A percentile compares a stretch with the other conserved stretches of the same genome.
phyloP scores from a whole-genome alignment of 2,888 invertebrate genomes.

The Dryococelus australis region DNA sequence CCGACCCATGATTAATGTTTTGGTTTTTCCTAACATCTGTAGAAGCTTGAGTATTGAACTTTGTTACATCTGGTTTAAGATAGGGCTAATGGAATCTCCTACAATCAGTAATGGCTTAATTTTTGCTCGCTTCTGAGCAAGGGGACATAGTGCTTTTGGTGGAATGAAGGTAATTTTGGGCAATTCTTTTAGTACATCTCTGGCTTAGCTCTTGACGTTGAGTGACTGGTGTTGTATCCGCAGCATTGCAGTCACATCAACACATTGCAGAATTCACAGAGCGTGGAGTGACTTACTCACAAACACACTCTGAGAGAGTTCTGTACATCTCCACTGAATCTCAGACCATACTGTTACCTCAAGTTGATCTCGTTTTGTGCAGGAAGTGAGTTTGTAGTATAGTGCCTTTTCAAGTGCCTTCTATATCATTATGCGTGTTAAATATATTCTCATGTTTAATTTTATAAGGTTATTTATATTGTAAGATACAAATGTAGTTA shows the following conservation, averaged over 20 bases:
- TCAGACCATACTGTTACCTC: conserved; percentile 29
- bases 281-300: neutral
- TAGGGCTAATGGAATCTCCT: too few species aligned
- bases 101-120: too few species aligned
- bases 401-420: conserved; percentile 28
- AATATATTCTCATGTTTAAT: neutral
- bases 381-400: neutral
- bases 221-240: neutral
- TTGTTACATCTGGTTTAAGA: too few species aligned
- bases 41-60: too few species aligned
- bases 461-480: neutral
- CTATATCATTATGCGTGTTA: neutral
- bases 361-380: conserved; percentile 28
- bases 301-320: too few species aligned
- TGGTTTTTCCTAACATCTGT: too few species aligned
- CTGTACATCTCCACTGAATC: neutral
- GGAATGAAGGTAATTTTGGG: too few species aligned
- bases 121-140: too few species aligned
- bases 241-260: too few species aligned
- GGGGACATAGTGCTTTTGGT: too few species aligned
- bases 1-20: too few species aligned
- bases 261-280: neutral
- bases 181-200: too few species aligned
- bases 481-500: neutral
- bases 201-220: neutral